These are phyloP conservation scores for Leptothorax acervorum DNA, from an alignment of 2,888 invertebrate species.

Conservation along the genomic window DNA sequence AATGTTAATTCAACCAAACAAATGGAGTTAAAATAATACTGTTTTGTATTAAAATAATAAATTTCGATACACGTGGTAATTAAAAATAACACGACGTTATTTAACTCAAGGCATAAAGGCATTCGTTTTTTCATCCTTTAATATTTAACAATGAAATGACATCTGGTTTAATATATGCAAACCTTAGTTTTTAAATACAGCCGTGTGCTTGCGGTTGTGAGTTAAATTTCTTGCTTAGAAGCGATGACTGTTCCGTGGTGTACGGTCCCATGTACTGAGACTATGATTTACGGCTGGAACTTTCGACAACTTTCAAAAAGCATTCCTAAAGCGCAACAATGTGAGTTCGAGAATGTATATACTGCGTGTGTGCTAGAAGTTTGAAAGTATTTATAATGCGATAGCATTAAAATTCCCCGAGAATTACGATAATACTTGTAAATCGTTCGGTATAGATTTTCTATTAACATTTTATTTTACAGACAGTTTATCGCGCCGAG, in stretches of 20 bases:
- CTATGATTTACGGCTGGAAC: constrained; percentile 18
- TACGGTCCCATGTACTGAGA: background rate
- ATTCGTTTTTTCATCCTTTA: too few species aligned
- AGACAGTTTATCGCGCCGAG: background rate
- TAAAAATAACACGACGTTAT: too few species aligned
- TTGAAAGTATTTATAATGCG: constrained; percentile 13
- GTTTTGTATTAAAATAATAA: too few species aligned
- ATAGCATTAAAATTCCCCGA: background rate
- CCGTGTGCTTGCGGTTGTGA: background rate
- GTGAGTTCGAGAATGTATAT: constrained; percentile 6
- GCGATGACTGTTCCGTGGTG: background rate
- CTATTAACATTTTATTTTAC: background rate
- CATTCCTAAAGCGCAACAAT: constrained; percentile 21
- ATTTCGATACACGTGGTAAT: too few species aligned
- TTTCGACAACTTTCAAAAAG: constrained; percentile 33
- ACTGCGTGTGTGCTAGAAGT: background rate
- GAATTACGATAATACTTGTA: constrained; percentile 1
- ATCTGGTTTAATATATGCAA: background rate
- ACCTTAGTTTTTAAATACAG: background rate
- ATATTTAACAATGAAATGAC: too few species aligned
- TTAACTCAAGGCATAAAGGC: too few species aligned
- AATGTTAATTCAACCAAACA: too few species aligned
- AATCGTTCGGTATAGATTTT: background rate
- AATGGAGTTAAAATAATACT: too few species aligned
- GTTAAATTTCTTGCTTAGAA: background rate